Evolutionary conservation across 2,888 invertebrate genomes (phyloP).

Genomic region (Seira ritae): DNA sequence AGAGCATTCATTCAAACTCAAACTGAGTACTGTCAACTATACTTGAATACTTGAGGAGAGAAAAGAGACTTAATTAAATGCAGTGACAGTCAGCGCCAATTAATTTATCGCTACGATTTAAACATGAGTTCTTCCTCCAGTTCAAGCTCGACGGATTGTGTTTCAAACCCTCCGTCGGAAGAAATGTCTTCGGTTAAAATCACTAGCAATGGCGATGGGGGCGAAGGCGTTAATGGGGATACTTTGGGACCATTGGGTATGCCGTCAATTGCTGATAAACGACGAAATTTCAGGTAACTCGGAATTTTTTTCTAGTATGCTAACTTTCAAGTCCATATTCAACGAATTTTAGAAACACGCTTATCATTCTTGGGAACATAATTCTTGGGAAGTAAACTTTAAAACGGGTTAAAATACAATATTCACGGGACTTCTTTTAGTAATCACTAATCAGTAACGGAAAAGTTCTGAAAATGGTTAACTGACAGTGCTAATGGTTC

Average conservation of each 20-base stretch:
- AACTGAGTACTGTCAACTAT: too few relatives aligned
- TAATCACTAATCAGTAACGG: too few relatives aligned
- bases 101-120: background rate
- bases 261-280: constrained; percentile 63
- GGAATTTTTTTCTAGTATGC: constrained; percentile 1
- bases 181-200: constrained; percentile 43
- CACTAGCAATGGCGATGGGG: constrained; percentile 27
- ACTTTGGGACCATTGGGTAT: constrained; percentile 57
- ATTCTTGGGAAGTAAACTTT: too few relatives aligned
- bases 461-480: too few relatives aligned
- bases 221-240: constrained; percentile 39
- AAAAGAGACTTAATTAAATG: background rate
- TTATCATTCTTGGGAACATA: too few relatives aligned
- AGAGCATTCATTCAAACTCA: too few relatives aligned
- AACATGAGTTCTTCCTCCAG: constrained; percentile 23
- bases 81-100: constrained; percentile 9
- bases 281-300: constrained; percentile 67
- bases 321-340: too few relatives aligned
- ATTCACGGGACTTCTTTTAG: too few relatives aligned
- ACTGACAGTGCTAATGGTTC: too few relatives aligned
- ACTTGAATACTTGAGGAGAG: constrained; percentile 13
- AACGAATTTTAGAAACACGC: too few relatives aligned
- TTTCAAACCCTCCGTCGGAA: constrained; percentile 31
- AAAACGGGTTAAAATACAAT: too few relatives aligned
- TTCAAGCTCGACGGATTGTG: constrained; percentile 47